Evolutionary conservation across 2,113 vertebrate species (phyloP).

Genomic region (Archocentrus centrarchus): DNA sequence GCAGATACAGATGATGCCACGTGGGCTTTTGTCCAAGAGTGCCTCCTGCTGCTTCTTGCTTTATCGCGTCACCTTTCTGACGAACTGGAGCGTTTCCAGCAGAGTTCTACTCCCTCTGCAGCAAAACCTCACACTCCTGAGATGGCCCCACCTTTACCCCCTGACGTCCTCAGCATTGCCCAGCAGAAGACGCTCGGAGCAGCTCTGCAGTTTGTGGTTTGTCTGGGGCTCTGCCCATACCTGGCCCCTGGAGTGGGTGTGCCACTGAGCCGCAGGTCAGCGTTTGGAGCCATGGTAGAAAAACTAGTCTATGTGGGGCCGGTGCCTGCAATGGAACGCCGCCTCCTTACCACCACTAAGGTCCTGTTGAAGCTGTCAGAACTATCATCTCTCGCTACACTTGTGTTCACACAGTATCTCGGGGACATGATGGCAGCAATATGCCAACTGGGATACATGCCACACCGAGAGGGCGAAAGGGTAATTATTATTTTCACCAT

Average conservation of each 20-base stretch:
- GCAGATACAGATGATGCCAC: conserved; percentile 69
- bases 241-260: conserved; percentile 87
- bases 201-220: conserved; percentile 87
- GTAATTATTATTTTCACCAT: conserved; percentile 35
- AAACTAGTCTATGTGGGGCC: conserved; percentile 50
- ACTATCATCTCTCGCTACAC: conserved; percentile 79
- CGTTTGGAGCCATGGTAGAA: conserved; percentile 81
- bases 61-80: conserved; percentile 79
- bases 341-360: conserved; percentile 75
- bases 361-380: conserved; percentile 80
- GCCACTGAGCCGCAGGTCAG: conserved; percentile 79
- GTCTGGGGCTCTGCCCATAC: conserved; percentile 87
- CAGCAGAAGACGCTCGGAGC: conserved; percentile 85
- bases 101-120: conserved; percentile 39
- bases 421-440: conserved; percentile 88
- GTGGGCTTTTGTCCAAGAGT: conserved; percentile 85
- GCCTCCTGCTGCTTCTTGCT: conserved; percentile 83
- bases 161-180: conserved; percentile 87
- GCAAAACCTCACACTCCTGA: conserved; percentile 72
- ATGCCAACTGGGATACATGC: conserved; percentile 87
- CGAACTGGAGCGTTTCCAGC: conserved; percentile 76
- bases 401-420: conserved; percentile 87
- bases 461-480: conserved; percentile 64
- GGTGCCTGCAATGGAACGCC: conserved; percentile 21
- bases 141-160: conserved; percentile 84